Percentiles rank a stretch among this genome's conserved stretches.
These are phyloP conservation scores for Mormoops blainvillei DNA, from an alignment of 2,113 vertebrate species.

Conservation along the genomic window DNA sequence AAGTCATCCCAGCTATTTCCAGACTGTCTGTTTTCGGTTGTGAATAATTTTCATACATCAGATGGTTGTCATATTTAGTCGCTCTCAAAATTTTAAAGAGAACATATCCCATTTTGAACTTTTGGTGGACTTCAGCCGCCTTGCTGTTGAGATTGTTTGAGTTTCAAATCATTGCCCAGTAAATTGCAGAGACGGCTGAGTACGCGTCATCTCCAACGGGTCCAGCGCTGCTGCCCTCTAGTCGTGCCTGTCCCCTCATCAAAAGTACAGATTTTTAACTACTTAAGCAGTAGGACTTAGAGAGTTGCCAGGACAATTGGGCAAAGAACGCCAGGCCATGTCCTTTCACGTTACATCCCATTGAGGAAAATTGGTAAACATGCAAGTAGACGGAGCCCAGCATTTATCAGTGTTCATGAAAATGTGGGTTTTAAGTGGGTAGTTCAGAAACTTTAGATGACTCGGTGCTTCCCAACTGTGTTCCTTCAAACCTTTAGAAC, in stretches of 20 bases:
- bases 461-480: background rate
- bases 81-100: constrained; percentile 86
- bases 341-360: constrained; percentile 61
- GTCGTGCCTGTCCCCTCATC: constrained; percentile 9
- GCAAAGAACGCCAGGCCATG: constrained; percentile 70
- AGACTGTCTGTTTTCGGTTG: constrained; percentile 85
- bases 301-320: constrained; percentile 60
- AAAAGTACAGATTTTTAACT: constrained; percentile 71
- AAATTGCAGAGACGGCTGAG: constrained; percentile 13
- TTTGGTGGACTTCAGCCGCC: constrained; percentile 57
- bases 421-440: constrained; percentile 29
- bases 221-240: constrained; percentile 30
- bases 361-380: constrained; percentile 53
- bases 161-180: constrained; percentile 28
- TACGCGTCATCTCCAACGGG: constrained; percentile 10
- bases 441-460: constrained; percentile 13
- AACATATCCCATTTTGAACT: constrained; percentile 84
- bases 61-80: constrained; percentile 91
- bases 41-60: constrained; percentile 88
- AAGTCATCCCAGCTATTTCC: constrained; percentile 92
- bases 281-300: constrained; percentile 62
- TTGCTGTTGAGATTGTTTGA: constrained; percentile 17
- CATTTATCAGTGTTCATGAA: background rate
- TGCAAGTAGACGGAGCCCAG: constrained; percentile 21
- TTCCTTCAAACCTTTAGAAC: background rate